Evolutionary conservation across 2,113 vertebrate genomes (phyloP).

Genomic region (Tautogolabrus adspersus): DNA sequence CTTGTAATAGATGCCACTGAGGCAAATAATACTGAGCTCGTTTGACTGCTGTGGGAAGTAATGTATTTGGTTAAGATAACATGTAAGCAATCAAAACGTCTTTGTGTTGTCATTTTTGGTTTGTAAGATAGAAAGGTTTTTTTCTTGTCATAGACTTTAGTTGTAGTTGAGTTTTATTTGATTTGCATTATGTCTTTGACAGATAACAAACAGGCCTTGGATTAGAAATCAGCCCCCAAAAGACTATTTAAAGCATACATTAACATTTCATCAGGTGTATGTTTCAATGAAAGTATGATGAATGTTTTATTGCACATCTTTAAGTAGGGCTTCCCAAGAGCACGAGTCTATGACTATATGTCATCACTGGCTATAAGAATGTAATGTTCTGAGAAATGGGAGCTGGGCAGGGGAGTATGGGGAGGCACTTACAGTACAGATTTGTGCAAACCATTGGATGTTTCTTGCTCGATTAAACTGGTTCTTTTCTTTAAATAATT

Average conservation of each 20-base stretch:
- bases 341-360: constrained; percentile 19
- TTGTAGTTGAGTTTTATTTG: neutral
- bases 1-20: neutral
- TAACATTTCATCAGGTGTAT: neutral
- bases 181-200: constrained; percentile 3
- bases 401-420: constrained; percentile 25
- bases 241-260: neutral
- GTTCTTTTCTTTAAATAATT: neutral
- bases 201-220: neutral
- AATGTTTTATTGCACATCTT: neutral
- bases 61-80: neutral
- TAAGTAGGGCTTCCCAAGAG: neutral
- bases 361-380: constrained; percentile 25
- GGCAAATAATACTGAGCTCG: neutral
- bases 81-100: neutral
- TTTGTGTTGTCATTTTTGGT: neutral
- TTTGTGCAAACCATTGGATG: constrained; percentile 30
- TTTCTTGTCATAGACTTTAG: neutral
- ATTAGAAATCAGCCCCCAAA: neutral
- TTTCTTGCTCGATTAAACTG: constrained; percentile 16
- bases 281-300: constrained; percentile 15
- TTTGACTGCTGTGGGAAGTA: constrained; percentile 3
- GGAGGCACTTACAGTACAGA: constrained; percentile 9
- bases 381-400: constrained; percentile 33
- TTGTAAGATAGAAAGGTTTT: neutral